Percentiles rank a stretch among this genome's conserved stretches.
Conservation (phyloP, 2,888 invertebrate genomes). For the Caenorhabditis afra region DNA sequence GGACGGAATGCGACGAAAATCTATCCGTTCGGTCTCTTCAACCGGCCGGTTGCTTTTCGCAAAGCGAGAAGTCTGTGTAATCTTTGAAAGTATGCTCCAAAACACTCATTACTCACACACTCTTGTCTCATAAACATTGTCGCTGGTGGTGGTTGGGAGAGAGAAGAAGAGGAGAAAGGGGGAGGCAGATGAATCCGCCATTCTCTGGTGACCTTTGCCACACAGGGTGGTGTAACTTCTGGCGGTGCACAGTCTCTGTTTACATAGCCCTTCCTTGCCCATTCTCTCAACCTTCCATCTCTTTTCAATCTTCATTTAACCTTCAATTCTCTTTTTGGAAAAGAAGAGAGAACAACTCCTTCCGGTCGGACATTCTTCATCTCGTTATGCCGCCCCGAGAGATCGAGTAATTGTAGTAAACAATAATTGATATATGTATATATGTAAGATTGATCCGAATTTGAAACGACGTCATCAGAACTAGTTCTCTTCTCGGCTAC, state of each 20-base stretch:
- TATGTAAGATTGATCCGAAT: conserved; percentile 46
- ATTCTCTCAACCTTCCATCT: neutral
- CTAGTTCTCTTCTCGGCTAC: conserved; percentile 47
- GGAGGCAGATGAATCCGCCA: conserved; percentile 36
- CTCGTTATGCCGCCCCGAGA: conserved; percentile 14
- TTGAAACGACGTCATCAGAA: conserved; percentile 42
- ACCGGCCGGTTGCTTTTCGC: conserved; percentile 2
- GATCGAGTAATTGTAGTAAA: conserved; percentile 27
- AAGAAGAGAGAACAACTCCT: conserved; percentile 9
- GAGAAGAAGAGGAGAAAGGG: neutral
- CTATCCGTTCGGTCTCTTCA: conserved; percentile 15
- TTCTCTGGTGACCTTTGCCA: conserved; percentile 35
- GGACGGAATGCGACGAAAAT: conserved; percentile 11
- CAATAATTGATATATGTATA: conserved; percentile 33
- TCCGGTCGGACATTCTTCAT: conserved; percentile 35
- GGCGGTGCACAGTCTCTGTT: conserved; percentile 38
- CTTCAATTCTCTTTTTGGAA: conserved; percentile 1
- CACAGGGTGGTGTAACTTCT: conserved; percentile 46
- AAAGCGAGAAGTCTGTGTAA: conserved; percentile 35
- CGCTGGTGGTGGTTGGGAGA: conserved; percentile 13
- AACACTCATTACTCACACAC: conserved; percentile 58
- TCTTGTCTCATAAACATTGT: conserved; percentile 54
- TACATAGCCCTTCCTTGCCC: conserved; percentile 38
- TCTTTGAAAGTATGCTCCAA: conserved; percentile 54
- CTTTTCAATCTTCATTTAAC: conserved; percentile 23